Evolutionary conservation across 2,888 invertebrate genomes (phyloP).

Genomic region (Holacanthella duospinosa): DNA sequence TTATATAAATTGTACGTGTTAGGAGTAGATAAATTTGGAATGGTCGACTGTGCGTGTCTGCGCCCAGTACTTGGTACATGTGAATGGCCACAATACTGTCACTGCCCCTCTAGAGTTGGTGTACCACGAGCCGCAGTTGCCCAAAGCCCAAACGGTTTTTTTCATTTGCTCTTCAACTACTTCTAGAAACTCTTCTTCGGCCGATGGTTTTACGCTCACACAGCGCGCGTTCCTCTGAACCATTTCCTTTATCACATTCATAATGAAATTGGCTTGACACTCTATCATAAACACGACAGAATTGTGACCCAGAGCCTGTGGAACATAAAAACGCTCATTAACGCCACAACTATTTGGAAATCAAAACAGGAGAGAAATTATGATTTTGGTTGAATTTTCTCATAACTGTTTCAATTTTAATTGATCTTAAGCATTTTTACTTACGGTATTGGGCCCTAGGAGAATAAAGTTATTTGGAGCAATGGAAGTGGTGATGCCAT

Average conservation of each 20-base stretch:
- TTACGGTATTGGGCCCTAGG: constrained; percentile 26
- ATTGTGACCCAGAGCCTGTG: constrained; percentile 15
- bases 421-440: no score
- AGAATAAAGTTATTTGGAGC: constrained; percentile 27
- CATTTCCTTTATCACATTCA: constrained; percentile 22
- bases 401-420: no score
- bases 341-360: no score
- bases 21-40: background rate
- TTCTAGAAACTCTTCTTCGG: constrained; percentile 19
- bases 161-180: constrained; percentile 13
- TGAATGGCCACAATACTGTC: constrained; percentile 22
- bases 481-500: constrained; percentile 14
- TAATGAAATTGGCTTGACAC: constrained; percentile 21
- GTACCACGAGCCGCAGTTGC: constrained; percentile 27
- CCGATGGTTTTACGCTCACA: constrained; percentile 15
- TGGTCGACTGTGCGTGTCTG: background rate
- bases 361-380: no score
- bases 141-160: constrained; percentile 21
- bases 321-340: no score
- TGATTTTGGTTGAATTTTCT: no score
- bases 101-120: constrained; percentile 17
- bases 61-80: constrained; percentile 2
- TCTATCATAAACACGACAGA: constrained; percentile 14
- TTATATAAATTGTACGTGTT: no score
- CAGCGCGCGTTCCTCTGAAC: constrained; percentile 11